Evolutionary conservation across 2,888 invertebrate species (phyloP).

Genomic region (Deilephila elpenor): DNA sequence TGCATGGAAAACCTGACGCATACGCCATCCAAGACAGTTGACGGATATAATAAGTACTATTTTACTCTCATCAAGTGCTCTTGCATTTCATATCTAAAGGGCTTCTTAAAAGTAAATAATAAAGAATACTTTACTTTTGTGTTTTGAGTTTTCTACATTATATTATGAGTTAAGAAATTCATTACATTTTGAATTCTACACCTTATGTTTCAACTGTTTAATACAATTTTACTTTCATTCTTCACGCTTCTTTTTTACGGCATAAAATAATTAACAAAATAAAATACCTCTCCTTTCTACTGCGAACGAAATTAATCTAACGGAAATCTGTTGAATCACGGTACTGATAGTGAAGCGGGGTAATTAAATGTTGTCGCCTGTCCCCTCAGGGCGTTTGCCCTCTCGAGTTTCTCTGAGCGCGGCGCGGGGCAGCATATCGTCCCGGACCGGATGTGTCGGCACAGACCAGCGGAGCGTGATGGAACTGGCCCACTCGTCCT

Average conservation of each 20-base stretch:
- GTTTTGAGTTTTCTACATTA: no score
- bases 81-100: no score
- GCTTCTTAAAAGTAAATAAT: no score
- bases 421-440: constrained; percentile 38
- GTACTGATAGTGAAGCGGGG: not conserved
- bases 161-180: no score
- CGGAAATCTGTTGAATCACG: not conserved
- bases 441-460: constrained; percentile 63
- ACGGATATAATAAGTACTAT: not conserved
- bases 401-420: constrained; percentile 21
- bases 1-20: constrained; percentile 8
- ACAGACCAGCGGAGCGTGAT: constrained; percentile 62
- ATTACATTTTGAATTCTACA: no score
- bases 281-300: not conserved
- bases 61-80: not conserved
- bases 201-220: no score
- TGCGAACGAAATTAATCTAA: not conserved
- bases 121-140: no score
- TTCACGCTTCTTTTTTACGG: no score
- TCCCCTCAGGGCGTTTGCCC: constrained; percentile 21
- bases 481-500: constrained; percentile 51
- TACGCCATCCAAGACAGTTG: constrained; percentile 1
- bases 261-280: no score
- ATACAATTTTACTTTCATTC: no score
- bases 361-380: constrained; percentile 10